Base-by-base conservation (phyloP, 2,888 invertebrate species). In the Amphipoea oculea region DNA sequence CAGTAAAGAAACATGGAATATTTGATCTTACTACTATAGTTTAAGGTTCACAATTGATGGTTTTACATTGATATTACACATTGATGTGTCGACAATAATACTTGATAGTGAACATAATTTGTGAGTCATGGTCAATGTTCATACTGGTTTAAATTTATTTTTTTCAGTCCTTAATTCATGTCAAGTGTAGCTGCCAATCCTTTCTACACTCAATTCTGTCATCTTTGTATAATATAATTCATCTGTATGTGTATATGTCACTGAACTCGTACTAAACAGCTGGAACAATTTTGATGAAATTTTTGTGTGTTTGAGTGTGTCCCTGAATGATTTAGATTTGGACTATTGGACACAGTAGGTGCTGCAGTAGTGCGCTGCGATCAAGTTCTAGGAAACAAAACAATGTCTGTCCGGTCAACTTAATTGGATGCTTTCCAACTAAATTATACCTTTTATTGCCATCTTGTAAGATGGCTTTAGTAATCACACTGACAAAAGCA, bases 71-170 rank as follows among this genome's bases (percentile, higher is more conserved):
- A 29, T 68, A 54, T 51, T 68, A 29, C 6, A 83, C 17, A 70
- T 63, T 73, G 1, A 73, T 65, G 36, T 63, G 7, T 51, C 54
- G 11, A 69, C 69, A 40, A 6, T 60, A 69, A 5, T 60, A 69
- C 78, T 72, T 60, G 29, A 29, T 29, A 29, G 29, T 29, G 29
- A 29, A 36, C 36, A 66, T n/a, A 72, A 51, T 78, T 70, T 74
- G 48, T 65, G 74, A 84, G 54, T 75, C 84, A 75, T 36, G 20
- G 23, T 54, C 48, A 40, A 60, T 29, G 40, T 48, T 29, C 2
- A n/a, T 74, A 23, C 12, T 62, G 65, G 36, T 75, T 54, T 70
- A 70, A 54, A 23, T 23, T 23, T 2, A 36, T 36, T 70, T 23
- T 54, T 75, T 23, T 23, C 42, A 29, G 5, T 51, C 4, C 29